Conservation (phyloP, 2,113 vertebrate genomes). For the Nasalis larvatus region DNA sequence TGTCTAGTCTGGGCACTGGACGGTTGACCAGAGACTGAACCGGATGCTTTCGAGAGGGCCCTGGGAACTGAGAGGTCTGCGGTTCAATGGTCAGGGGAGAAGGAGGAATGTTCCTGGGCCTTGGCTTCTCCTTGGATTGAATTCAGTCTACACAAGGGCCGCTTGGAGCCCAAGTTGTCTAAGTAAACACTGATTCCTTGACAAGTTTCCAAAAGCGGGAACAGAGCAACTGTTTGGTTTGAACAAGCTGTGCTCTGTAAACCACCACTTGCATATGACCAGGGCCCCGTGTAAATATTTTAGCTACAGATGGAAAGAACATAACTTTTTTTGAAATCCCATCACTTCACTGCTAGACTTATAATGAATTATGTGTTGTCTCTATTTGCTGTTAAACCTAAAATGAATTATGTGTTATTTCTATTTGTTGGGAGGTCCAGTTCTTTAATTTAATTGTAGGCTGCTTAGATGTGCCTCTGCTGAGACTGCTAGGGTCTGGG, state of each 20-base stretch:
- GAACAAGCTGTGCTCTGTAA: conserved; percentile 69
- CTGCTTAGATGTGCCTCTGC: background rate
- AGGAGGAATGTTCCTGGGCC: conserved; percentile 43
- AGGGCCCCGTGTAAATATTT: conserved; percentile 72
- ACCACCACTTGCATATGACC: conserved; percentile 17
- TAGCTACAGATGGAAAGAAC: conserved; percentile 57
- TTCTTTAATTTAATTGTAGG: conserved; percentile 37
- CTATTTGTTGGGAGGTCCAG: conserved; percentile 42
- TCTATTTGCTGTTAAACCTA: background rate
- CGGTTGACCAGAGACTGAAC: background rate
- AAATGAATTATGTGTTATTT: conserved; percentile 39
- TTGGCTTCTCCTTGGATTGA: conserved; percentile 60
- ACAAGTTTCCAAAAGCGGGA: conserved; percentile 70
- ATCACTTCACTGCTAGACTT: conserved; percentile 34
- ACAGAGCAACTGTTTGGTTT: conserved; percentile 67
- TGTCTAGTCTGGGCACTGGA: background rate
- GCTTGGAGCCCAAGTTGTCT: conserved; percentile 54
- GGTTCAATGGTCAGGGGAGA: conserved; percentile 27
- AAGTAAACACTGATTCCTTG: conserved; percentile 76
- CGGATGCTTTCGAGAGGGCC: conserved; percentile 30
- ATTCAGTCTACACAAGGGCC: conserved; percentile 63
- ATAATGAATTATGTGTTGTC: conserved; percentile 31
- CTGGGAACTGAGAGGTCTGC: conserved; percentile 8
- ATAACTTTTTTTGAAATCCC: background rate
- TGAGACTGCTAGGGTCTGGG: background rate